These are phyloP conservation scores for Diuraphis noxia DNA, from an alignment of 1,140 invertebrate species.

Conservation along the genomic window DNA sequence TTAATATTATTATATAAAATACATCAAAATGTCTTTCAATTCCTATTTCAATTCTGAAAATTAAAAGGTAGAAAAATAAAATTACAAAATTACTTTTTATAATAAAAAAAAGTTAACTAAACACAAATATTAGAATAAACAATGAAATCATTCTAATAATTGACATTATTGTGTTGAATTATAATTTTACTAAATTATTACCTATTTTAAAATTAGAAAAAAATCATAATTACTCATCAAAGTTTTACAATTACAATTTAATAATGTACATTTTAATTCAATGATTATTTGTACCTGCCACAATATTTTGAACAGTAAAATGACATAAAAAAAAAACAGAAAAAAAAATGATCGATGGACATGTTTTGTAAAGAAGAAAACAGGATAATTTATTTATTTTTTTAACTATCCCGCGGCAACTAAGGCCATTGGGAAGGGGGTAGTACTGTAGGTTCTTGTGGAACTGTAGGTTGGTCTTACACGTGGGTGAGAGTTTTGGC, in stretches of 20 bases:
- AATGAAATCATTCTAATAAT: neutral
- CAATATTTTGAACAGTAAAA: neutral
- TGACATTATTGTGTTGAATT: neutral
- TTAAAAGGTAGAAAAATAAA: no score
- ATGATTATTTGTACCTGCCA: neutral
- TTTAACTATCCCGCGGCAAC: no score
- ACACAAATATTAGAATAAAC: neutral
- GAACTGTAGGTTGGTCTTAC: no score
- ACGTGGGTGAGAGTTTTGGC: no score
- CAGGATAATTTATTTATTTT: neutral
- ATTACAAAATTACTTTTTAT: neutral
- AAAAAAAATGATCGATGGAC: slow-evolving; percentile 20
- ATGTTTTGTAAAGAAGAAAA: neutral
- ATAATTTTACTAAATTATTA: neutral
- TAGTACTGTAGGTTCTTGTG: no score
- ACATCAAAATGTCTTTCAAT: neutral
- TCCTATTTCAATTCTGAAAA: neutral
- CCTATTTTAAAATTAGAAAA: neutral
- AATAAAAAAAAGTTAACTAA: neutral
- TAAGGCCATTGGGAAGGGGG: no score
- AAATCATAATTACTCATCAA: neutral
- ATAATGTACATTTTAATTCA: no score
- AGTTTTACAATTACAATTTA: neutral
- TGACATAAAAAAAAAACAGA: no score
- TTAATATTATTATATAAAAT: neutral